A percentile compares a stretch with the other conserved stretches of the same genome.
phyloP scores from a whole-genome alignment of 2,888 invertebrate species.

The Pyralis farinalis region DNA sequence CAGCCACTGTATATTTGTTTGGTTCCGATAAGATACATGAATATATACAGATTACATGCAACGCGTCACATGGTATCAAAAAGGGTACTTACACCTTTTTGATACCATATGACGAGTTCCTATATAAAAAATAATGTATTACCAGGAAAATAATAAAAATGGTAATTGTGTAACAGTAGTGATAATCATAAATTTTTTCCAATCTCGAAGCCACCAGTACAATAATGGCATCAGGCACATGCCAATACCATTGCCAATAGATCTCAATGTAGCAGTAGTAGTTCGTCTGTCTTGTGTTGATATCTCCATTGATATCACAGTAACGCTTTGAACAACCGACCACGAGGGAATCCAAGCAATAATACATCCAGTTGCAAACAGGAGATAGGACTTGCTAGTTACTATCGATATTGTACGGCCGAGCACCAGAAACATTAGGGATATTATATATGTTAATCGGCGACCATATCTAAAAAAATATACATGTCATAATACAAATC shows the following conservation, averaged over 20 bases:
- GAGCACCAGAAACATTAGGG: slow-evolving; percentile 38
- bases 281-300: slow-evolving; percentile 44
- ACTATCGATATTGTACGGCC: slow-evolving; percentile 47
- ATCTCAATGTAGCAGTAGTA: slow-evolving; percentile 35
- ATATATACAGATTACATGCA: too few species aligned
- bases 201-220: slow-evolving; percentile 52
- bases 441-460: slow-evolving; percentile 41
- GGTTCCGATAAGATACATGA: too few species aligned
- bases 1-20: too few species aligned
- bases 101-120: too few species aligned
- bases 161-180: slow-evolving; percentile 40
- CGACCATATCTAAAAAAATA: slow-evolving; percentile 50
- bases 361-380: slow-evolving; percentile 44
- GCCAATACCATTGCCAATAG: slow-evolving; percentile 38
- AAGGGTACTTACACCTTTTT: too few species aligned
- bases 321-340: slow-evolving; percentile 42
- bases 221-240: slow-evolving; percentile 44
- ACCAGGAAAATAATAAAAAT: slow-evolving; percentile 51
- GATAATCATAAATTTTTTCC: slow-evolving; percentile 45
- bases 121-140: too few species aligned
- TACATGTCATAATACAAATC: too few species aligned
- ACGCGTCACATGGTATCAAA: too few species aligned
- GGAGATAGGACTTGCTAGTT: slow-evolving; percentile 34
- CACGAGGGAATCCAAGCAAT: slow-evolving; percentile 48
- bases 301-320: slow-evolving; percentile 53